Base-by-base conservation (phyloP, 1,140 invertebrate species). In the Tetramorium parvispinum region DNA sequence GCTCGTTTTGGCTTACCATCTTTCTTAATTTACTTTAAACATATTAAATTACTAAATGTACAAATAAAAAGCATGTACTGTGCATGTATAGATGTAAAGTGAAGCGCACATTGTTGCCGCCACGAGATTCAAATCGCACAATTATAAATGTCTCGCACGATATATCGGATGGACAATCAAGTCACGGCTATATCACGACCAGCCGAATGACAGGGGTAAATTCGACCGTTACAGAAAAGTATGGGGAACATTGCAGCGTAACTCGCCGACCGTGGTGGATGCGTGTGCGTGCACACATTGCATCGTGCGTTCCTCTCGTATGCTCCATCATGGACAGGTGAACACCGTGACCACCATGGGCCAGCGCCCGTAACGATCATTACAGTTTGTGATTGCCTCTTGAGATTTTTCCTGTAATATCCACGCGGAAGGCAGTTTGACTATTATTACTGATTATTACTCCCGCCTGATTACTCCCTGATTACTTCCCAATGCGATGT, bases 171-270 rank as follows among this genome's bases (percentile, higher is more conserved):
- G 32, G 32, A 32, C 32, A 32, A 32, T 13, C 27, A 13, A 53
- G 65, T 87, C 61, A 51, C 8, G 77, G 49, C 7, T 37, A 24
- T 88, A 89, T 88, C 87, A 88, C 87, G 87, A 68, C 85, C 27
- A 63, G 77, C 87, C 59, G 66, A 77, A 21, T 40, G 83, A 93
- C 93, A 90, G 91, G 93, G 94, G 93, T 93, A 93, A 91, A 92
- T 92, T 93, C 79, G 93, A 94, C 94, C 93, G 94, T 95, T 95
- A 94, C 90, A 91, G 89, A 91, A 89, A 92, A 88, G 82, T 63
- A 89, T 73, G 81, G 57, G 85, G 85, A 70, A 73, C 87, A 68
- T 82, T 90, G 79, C 32, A 76, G 21, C 11, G 53, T 43, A 46
- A 43, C 13, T 65, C 32, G 65, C 32, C 55, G 27, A n/a, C 49